Evolutionary conservation across 2,888 invertebrate genomes (phyloP).

Genomic region (Mythimna ferrago): DNA sequence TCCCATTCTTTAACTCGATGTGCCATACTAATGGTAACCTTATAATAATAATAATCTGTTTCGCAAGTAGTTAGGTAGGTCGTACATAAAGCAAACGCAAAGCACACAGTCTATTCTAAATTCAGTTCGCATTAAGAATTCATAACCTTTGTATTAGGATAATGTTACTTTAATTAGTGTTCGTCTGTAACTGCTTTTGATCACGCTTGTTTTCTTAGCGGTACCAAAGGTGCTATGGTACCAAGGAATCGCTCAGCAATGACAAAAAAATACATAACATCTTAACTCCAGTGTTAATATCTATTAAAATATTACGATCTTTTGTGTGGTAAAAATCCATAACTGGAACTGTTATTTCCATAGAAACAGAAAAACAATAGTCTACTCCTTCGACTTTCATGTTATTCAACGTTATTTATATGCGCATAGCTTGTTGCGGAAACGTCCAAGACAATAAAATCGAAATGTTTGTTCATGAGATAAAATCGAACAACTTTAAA

Average conservation of each 20-base stretch:
- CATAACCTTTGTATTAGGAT: slow-evolving; percentile 27
- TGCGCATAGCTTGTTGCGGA: slow-evolving; percentile 30
- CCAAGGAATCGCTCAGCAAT: slow-evolving; percentile 10
- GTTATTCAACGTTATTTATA: slow-evolving; percentile 4
- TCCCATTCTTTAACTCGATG: background rate
- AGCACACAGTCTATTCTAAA: slow-evolving; percentile 6
- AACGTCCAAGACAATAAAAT: background rate
- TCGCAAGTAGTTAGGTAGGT: background rate
- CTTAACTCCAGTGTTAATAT: background rate
- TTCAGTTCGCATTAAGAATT: slow-evolving; percentile 30
- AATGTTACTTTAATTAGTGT: slow-evolving; percentile 48
- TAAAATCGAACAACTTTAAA: background rate
- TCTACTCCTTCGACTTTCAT: slow-evolving; percentile 3
- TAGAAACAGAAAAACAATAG: slow-evolving; percentile 7
- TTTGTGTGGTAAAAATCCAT: slow-evolving; percentile 17
- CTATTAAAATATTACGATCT: slow-evolving; percentile 13
- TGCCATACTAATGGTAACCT: background rate
- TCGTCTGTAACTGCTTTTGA: slow-evolving; percentile 15
- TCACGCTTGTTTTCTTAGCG: slow-evolving; percentile 41
- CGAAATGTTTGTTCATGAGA: background rate
- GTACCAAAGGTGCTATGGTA: slow-evolving; percentile 47
- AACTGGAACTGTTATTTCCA: slow-evolving; percentile 10
- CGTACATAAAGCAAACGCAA: slow-evolving; percentile 4
- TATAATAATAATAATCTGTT: slow-evolving; percentile 5
- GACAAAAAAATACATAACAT: slow-evolving; percentile 4